Evolutionary conservation across 2,113 vertebrate species (phyloP), one percentile per base, ranked within the genome.

Genomic region (Scomber scombrus): DNA sequence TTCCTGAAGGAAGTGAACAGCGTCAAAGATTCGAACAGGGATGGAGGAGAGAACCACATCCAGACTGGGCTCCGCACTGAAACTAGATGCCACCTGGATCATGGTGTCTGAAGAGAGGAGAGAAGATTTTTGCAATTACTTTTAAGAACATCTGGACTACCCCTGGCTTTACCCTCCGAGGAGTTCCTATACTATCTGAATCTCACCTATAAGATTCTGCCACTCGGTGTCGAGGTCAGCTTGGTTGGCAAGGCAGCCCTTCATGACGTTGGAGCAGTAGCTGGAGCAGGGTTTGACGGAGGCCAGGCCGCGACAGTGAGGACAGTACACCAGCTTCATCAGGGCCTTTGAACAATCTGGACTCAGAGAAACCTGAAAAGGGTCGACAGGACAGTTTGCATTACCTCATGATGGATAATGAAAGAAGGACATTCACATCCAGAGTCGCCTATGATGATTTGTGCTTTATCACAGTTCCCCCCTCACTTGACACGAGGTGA

Each of bases 161-260:
- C 3, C 11, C 18, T 62, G 31, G 11, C 18, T 31, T 34, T n/a
- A 29, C 15, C 19, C 49, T 46, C 21, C 34, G 23, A 2, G 4
- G 11, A 18, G 16, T n/a, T 5, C 8, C 14, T 5, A 3, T 34
- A 3, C 0, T 0, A 3, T 23, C 18, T 74, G 52, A 65, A 26
- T 34, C 58, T 77, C 92, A 97, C 97, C 96, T 62, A 99, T 94
- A 2, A 98, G 95, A 89, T 96, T 97, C 86, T 96, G 96, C 97
- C 97, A 99, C 90, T 98, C 97, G 0, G 97, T 93, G 80, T 95
- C 95, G 75, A 99, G 94, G 91, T 99, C 97, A 0, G 97, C 97
- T 87, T 99, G 97, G 92, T 99, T 99, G 91, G 97, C 97, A 73
- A 99, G 95, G 91, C 97, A 99, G 87, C 97, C 97, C 91, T 97